Base-by-base conservation (phyloP, 2,797 vertebrate species). In the Selene dorsalis region DNA sequence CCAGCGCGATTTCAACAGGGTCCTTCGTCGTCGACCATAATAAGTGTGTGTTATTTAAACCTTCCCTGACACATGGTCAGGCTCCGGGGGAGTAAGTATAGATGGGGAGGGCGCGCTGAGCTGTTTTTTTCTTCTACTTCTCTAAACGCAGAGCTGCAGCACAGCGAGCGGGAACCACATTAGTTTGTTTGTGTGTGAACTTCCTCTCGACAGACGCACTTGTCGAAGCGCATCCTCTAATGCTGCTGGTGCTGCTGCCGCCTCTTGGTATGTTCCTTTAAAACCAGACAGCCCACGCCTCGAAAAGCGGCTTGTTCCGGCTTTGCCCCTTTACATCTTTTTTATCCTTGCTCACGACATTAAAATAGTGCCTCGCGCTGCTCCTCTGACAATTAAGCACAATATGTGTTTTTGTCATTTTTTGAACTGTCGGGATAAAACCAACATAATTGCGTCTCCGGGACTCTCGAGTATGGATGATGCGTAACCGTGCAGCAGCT, bases 231-330 rank as follows among this genome's bases (percentile, higher is more conserved):
- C 85, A 84, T 83, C 89, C 77, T 70, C 82, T 17, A 63, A 69
- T 24, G 59, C 64, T 14, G 16, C 43, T 18, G 43, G 16, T 17
- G 43, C 43, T 45, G 45, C 45, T 20, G 45, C 45, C 2, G 65
- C 56, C 60, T 64, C 78, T 79, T 78, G 83, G 66, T 76, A 87
- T 94, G 93, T 93, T 86, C 87, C 94, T 95, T 96, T 95, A 95
- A 95, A 92, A 91, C 12, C 84, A 86, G 76, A 69, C 89, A 92
- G 94, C 94, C 95, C 92, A 96, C 95, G 94, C 95, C 95, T 96
- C 94, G 90, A 95, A 95, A 95, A 95, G 95, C 95, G 94, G 94
- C 94, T 95, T 91, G 94, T 95, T 95, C 95, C 94, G 95, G 95
- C 94, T 95, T 91, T 91, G 94, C 92, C 94, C 72, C 88, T 90